A percentile compares a stretch with the other conserved stretches of the same genome.
phyloP scores from a whole-genome alignment of 1,140 invertebrate species.

The Paraescarpia echinospica region DNA sequence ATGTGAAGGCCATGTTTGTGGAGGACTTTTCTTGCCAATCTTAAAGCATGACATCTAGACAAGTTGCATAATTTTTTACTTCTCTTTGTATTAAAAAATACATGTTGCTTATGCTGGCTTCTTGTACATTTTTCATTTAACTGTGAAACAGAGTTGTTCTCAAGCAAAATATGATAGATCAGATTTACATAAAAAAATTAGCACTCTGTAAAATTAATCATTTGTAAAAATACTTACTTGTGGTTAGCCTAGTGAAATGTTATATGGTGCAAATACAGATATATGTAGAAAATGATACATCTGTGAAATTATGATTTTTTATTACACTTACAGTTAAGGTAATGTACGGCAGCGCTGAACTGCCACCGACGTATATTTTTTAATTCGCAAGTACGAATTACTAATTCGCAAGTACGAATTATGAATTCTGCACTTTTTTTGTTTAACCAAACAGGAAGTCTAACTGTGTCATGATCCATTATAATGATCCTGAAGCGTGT shows the following conservation, averaged over 20 bases:
- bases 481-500: too few species aligned
- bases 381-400: too few species aligned
- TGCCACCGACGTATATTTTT: too few species aligned
- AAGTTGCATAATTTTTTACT: background rate
- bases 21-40: background rate
- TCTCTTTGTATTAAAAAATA: background rate
- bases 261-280: background rate
- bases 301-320: background rate
- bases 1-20: background rate
- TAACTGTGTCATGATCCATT: too few species aligned
- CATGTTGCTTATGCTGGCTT: background rate
- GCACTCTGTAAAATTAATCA: background rate
- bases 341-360: too few species aligned
- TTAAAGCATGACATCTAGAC: background rate
- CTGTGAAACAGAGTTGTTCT: slow-evolving; percentile 14
- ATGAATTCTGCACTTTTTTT: too few species aligned
- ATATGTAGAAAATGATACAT: background rate
- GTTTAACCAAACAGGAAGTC: too few species aligned
- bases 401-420: too few species aligned
- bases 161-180: background rate
- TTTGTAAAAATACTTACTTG: background rate
- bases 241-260: background rate
- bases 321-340: background rate
- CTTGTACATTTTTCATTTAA: background rate
- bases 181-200: background rate